A percentile compares a stretch with the other conserved stretches of the same genome.
Evolutionary conservation across 2,888 invertebrate species (phyloP).

Genomic region (Drosophila histrio): DNA sequence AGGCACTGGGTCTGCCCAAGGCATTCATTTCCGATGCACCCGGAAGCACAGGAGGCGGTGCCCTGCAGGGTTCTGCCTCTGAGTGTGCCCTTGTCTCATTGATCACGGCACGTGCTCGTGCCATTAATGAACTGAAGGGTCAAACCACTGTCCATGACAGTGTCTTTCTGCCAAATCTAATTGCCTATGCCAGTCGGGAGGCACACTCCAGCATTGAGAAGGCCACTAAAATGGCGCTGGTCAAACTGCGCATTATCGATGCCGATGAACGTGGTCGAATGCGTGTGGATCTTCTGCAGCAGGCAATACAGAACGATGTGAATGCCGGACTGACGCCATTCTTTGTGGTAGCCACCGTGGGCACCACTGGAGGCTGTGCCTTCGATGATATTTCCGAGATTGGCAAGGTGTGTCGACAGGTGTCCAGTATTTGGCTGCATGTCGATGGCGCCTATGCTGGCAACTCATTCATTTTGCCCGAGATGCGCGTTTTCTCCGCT

Average conservation of each 20-base stretch:
- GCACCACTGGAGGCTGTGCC: conserved; percentile 93
- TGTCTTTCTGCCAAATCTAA: conserved; percentile 89
- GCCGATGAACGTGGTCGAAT: conserved; percentile 89
- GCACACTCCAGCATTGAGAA: conserved; percentile 92
- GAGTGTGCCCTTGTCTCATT: conserved; percentile 92
- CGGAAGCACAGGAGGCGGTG: conserved; percentile 89
- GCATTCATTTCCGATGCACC: conserved; percentile 86
- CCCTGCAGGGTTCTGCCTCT: conserved; percentile 92
- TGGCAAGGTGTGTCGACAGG: conserved; percentile 88
- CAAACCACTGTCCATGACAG: conserved; percentile 86
- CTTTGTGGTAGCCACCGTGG: conserved; percentile 92
- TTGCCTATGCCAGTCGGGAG: conserved; percentile 90
- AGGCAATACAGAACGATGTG: conserved; percentile 89
- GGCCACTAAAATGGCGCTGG: conserved; percentile 91
- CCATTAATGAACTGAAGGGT: conserved; percentile 88
- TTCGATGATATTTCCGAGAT: conserved; percentile 93
- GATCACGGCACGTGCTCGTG: conserved; percentile 90
- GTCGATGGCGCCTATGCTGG: conserved; percentile 96
- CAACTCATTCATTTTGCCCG: conserved; percentile 93
- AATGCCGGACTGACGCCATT: conserved; percentile 91
- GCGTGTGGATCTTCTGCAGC: conserved; percentile 87
- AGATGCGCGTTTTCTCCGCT: conserved; percentile 88
- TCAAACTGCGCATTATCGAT: conserved; percentile 89
- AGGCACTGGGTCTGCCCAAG: conserved; percentile 89
- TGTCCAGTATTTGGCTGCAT: conserved; percentile 91